A percentile compares a stretch with the other conserved stretches of the same genome.
Evolutionary conservation across 2,888 invertebrate species (phyloP).

Genomic region (Yponomeuta cagnagella): DNA sequence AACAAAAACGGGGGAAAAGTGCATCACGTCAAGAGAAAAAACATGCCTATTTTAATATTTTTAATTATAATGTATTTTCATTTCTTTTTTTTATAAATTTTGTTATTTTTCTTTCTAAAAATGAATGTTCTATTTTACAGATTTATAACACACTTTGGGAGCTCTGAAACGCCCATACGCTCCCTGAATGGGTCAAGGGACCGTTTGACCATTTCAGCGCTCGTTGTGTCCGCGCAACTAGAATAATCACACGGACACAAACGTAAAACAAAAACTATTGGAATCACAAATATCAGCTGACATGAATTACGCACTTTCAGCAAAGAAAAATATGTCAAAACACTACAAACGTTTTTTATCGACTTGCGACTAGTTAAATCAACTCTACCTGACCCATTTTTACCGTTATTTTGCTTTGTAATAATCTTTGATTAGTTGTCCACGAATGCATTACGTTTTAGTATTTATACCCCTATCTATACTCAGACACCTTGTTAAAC

Average conservation of each 20-base stretch:
- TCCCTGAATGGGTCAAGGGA: conserved; percentile 27
- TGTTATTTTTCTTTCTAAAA: conserved; percentile 50
- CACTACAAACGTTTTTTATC: conserved; percentile 74
- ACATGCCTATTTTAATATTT: conserved; percentile 54
- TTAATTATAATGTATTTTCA: not conserved
- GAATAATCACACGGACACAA: conserved; percentile 28
- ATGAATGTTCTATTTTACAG: conserved; percentile 65
- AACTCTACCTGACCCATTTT: conserved; percentile 75
- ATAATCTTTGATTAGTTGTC: conserved; percentile 47
- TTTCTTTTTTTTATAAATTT: conserved; percentile 32
- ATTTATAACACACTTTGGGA: conserved; percentile 42
- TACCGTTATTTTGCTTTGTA: conserved; percentile 29
- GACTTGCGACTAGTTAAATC: conserved; percentile 76
- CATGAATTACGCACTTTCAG: conserved; percentile 77
- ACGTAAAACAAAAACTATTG: conserved; percentile 33
- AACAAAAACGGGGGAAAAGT: conserved; percentile 64
- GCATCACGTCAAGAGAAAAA: conserved; percentile 65
- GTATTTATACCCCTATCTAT: conserved; percentile 60
- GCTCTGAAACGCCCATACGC: conserved; percentile 61
- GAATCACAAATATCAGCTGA: conserved; percentile 69
- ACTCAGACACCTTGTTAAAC: conserved; percentile 47
- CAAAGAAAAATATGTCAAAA: conserved; percentile 78
- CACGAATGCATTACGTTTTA: conserved; percentile 71
- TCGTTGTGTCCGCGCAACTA: conserved; percentile 31
- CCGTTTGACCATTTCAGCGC: conserved; percentile 62